Conservation (phyloP, 2,113 vertebrate genomes). For the Gymnocephalus cernua region DNA sequence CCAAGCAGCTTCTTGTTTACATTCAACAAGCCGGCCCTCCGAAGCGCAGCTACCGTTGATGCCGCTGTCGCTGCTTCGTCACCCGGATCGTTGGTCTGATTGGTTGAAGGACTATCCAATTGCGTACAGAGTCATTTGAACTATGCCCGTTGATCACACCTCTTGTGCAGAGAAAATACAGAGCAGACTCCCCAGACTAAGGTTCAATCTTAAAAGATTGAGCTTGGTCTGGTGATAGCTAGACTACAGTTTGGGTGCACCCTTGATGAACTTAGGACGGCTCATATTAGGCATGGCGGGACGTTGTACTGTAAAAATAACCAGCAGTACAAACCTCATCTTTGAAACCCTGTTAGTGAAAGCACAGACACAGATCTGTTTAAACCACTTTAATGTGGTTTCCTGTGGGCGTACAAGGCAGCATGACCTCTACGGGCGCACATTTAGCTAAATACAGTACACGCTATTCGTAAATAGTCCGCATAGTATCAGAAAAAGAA, state of each 20-base stretch:
- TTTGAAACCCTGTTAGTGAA: not conserved
- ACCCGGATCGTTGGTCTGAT: no score
- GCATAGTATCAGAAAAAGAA: not conserved
- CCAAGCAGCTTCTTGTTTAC: no score
- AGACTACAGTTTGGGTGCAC: not conserved
- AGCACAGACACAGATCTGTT: not conserved
- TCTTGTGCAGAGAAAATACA: no score
- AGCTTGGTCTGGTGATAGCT: no score
- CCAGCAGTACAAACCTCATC: not conserved
- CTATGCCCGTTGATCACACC: no score
- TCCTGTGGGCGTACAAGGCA: not conserved
- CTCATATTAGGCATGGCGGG: not conserved
- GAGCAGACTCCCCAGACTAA: no score
- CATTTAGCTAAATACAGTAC: not conserved
- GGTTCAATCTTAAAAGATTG: no score
- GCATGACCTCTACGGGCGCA: not conserved
- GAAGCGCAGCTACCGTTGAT: no score
- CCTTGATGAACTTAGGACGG: not conserved
- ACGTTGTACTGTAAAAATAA: not conserved
- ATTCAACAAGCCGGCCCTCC: no score
- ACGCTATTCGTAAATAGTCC: not conserved
- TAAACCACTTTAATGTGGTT: not conserved
- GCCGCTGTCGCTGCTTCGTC: no score
- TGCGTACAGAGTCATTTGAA: no score
- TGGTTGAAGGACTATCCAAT: no score